phyloP scores from a whole-genome alignment of 2,797 vertebrate genomes.

The Pseudochromis fuscus region DNA sequence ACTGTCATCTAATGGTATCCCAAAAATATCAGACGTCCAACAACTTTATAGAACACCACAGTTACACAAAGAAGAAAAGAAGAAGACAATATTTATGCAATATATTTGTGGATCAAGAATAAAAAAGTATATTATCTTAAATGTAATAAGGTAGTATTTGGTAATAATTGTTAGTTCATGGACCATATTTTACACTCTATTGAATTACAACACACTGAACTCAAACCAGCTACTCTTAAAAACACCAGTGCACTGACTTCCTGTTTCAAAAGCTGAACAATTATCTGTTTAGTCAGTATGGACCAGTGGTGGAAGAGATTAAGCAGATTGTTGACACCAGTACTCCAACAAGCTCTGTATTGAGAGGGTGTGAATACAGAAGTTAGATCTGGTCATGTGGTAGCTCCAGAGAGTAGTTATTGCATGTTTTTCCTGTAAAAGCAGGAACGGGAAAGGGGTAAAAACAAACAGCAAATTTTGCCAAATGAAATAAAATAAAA shows the following conservation, averaged over 20 bases:
- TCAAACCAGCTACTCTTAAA: neutral
- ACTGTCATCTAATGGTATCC: no score
- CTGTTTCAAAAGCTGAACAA: constrained; percentile 50
- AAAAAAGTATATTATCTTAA: no score
- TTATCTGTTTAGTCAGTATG: constrained; percentile 66
- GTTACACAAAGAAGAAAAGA: no score
- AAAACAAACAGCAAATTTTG: neutral
- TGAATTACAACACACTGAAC: constrained; percentile 9
- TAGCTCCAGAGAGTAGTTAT: neutral
- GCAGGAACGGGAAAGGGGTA: neutral
- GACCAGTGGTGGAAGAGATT: constrained; percentile 66
- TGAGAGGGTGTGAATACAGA: constrained; percentile 69
- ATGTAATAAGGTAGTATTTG: no score
- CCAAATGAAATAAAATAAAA: constrained; percentile 5
- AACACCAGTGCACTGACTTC: constrained; percentile 33
- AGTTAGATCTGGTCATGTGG: constrained; percentile 54
- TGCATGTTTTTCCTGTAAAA: constrained; percentile 8
- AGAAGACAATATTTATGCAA: no score
- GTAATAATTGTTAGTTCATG: no score
- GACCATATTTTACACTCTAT: no score
- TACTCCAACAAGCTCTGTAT: constrained; percentile 67
- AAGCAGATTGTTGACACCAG: constrained; percentile 67
- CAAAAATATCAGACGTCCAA: no score
- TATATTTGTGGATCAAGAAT: no score
- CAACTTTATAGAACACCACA: no score